These are phyloP conservation scores for Drosophila ironensis DNA, from an alignment of 1,140 invertebrate species.

Conservation along the genomic window DNA sequence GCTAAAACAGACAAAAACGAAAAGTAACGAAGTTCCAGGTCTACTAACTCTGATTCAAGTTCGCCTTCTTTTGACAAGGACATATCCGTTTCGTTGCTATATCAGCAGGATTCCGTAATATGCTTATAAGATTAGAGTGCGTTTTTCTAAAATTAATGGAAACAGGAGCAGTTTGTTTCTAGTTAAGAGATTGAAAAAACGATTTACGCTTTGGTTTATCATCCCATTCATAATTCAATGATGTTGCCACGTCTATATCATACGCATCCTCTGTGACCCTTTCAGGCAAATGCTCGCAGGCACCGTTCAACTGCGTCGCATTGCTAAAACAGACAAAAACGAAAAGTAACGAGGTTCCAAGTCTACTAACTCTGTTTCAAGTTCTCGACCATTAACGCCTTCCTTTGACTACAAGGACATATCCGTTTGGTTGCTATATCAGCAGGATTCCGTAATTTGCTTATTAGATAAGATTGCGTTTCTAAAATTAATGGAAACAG, in stretches of 20 bases:
- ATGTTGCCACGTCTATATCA: not conserved
- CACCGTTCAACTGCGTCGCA: constrained; percentile 70
- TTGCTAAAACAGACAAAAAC: constrained; percentile 63
- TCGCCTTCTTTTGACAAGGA: not conserved
- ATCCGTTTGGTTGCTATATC: no score
- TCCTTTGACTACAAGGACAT: no score
- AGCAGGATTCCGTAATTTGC: not conserved
- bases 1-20: constrained; percentile 67
- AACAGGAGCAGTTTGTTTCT: constrained; percentile 43
- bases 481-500: constrained; percentile 41
- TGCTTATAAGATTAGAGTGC: not conserved
- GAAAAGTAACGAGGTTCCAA: constrained; percentile 38
- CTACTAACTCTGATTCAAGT: no score
- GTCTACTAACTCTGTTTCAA: constrained; percentile 6
- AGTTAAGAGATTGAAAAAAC: constrained; percentile 33
- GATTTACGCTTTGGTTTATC: constrained; percentile 32
- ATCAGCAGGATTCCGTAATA: not conserved
- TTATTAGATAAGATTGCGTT: constrained; percentile 7
- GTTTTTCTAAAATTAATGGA: constrained; percentile 8
- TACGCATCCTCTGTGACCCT: not conserved
- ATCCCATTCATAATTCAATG: not conserved
- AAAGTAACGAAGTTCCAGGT: no score
- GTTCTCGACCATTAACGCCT: no score
- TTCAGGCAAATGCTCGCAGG: constrained; percentile 56
- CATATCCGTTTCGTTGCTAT: not conserved